Percentiles rank a stretch among this genome's conserved stretches.
Conservation (phyloP, 2,888 invertebrate genomes). For the Lepidocyrtinus sp. region DNA sequence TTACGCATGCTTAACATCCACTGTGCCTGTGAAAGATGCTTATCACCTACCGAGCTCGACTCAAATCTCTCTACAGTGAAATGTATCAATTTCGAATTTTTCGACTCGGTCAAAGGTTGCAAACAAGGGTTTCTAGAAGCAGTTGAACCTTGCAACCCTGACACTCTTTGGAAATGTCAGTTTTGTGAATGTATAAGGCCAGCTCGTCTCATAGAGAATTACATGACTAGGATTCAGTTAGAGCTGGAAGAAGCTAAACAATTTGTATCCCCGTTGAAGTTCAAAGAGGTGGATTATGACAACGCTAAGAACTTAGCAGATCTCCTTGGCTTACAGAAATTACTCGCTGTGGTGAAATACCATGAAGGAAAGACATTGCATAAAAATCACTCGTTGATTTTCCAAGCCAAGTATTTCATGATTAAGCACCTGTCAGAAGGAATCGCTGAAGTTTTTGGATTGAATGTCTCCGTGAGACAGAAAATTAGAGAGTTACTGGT, state of each 20-base stretch:
- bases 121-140: constrained; percentile 32
- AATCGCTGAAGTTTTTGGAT: constrained; percentile 34
- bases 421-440: constrained; percentile 33
- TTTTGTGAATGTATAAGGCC: constrained; percentile 32
- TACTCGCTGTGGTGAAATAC: constrained; percentile 35
- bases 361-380: constrained; percentile 44
- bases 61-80: constrained; percentile 51
- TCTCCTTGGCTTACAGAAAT: constrained; percentile 37
- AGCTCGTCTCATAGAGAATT: constrained; percentile 41
- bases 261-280: constrained; percentile 9
- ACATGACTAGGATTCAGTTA: constrained; percentile 49
- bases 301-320: constrained; percentile 41
- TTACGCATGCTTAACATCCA: constrained; percentile 21
- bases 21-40: constrained; percentile 7
- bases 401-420: constrained; percentile 45
- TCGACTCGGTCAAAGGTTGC: constrained; percentile 50
- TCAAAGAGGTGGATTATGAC: constrained; percentile 27
- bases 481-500: constrained; percentile 34
- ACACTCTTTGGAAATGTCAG: constrained; percentile 38
- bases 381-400: constrained; percentile 44
- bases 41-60: constrained; percentile 26
- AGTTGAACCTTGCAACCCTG: constrained; percentile 26
- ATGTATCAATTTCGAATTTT: constrained; percentile 57
- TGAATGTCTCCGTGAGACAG: constrained; percentile 32
- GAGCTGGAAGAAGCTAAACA: constrained; percentile 52